These are phyloP conservation scores for Scolanthus callimorphus DNA, from an alignment of 92 coral and sea anemone species.

Conservation along the genomic window DNA sequence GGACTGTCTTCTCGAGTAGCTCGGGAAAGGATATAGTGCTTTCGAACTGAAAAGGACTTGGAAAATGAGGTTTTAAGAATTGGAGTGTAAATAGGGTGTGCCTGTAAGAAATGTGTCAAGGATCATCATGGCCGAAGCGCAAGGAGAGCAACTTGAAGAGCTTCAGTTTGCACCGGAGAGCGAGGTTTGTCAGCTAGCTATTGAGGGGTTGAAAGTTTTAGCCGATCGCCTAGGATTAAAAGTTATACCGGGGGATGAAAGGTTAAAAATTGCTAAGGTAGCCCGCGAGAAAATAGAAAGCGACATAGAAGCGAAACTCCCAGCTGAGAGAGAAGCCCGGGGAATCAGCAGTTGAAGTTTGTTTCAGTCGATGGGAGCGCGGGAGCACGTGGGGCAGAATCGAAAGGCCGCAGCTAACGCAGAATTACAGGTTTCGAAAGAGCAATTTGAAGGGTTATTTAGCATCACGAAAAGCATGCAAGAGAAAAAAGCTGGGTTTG, in stretches of 20 bases:
- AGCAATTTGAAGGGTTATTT: background rate
- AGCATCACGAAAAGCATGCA: background rate
- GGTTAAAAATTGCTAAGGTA: background rate
- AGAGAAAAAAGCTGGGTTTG: background rate
- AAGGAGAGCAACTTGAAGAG: background rate
- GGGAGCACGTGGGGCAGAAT: background rate
- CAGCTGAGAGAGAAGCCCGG: background rate
- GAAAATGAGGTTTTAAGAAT: background rate
- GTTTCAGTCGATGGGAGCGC: background rate
- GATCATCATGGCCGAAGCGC: background rate
- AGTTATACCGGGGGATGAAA: background rate
- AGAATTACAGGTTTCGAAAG: background rate
- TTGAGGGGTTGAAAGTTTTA: background rate
- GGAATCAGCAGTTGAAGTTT: background rate
- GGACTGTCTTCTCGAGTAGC: background rate
- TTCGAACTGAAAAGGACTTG: background rate
- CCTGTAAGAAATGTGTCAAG: background rate
- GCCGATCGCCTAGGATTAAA: background rate
- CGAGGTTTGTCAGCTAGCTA: background rate
- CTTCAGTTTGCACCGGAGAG: background rate
- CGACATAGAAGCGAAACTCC: background rate
- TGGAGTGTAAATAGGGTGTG: background rate
- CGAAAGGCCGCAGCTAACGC: too few species aligned
- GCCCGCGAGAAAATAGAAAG: background rate
- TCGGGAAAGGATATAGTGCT: background rate